Evolutionary conservation across 2,888 invertebrate species (phyloP).

Genomic region (Ischnus inquisitorius): DNA sequence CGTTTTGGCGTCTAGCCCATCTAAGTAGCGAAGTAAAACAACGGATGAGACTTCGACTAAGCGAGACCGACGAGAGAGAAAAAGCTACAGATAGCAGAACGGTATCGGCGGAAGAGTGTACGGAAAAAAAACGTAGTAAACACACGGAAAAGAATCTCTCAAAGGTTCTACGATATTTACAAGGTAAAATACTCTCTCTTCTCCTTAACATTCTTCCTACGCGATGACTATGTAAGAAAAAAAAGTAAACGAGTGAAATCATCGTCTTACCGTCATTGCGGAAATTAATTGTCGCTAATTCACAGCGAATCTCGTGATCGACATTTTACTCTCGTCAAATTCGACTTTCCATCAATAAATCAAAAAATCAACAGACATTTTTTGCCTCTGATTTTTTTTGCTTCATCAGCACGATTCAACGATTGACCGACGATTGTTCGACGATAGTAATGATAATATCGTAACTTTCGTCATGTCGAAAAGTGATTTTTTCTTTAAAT

Average conservation of each 20-base stretch:
- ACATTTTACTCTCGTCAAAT: constrained; percentile 43
- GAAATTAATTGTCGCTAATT: constrained; percentile 46
- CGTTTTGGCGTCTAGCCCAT: neutral
- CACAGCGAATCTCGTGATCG: constrained; percentile 54
- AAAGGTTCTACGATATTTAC: neutral
- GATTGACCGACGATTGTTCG: constrained; percentile 2
- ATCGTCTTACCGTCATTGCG: constrained; percentile 67
- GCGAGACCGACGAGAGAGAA: constrained; percentile 24
- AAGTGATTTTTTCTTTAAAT: neutral
- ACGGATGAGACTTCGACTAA: constrained; percentile 31
- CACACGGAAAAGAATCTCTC: neutral
- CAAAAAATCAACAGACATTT: constrained; percentile 17
- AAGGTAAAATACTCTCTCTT: neutral
- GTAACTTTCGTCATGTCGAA: neutral
- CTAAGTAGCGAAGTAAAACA: constrained; percentile 25
- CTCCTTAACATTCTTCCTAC: neutral
- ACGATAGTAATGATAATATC: neutral
- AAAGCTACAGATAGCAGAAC: neutral
- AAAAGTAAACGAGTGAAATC: constrained; percentile 17
- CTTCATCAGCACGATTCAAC: constrained; percentile 14
- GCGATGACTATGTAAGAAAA: neutral
- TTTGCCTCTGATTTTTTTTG: constrained; percentile 1
- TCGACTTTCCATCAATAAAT: constrained; percentile 26
- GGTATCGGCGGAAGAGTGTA: neutral
- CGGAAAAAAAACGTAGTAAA: constrained; percentile 41